Conservation (phyloP, 1,140 invertebrate genomes). For the Portunus trituberculatus region DNA sequence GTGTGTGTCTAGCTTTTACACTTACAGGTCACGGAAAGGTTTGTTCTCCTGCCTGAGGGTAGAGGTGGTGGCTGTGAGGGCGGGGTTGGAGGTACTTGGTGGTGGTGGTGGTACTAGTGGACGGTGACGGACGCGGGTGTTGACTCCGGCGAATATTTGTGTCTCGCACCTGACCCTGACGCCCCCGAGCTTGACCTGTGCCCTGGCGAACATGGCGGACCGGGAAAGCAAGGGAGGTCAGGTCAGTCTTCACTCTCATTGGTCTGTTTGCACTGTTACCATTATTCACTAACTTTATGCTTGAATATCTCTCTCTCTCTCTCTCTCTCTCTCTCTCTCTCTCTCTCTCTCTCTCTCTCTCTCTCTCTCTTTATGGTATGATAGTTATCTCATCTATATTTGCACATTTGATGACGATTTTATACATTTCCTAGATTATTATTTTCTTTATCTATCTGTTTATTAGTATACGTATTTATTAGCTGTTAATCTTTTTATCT, state of each 20-base stretch:
- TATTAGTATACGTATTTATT: no score
- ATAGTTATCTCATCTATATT: no score
- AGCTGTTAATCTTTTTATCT: no score
- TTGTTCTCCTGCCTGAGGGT: not conserved
- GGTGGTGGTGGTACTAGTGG: no score
- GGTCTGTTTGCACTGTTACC: not conserved
- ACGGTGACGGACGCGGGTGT: not conserved
- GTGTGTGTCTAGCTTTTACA: not conserved
- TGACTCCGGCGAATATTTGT: constrained; percentile 8
- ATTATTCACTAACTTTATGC: not conserved
- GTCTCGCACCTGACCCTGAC: not conserved
- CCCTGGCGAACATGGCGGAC: not conserved
- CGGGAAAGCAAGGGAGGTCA: not conserved
- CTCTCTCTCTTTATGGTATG: no score
- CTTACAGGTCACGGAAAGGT: not conserved
- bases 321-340: no score
- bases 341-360: no score
- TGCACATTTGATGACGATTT: no score
- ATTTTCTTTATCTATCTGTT: no score
- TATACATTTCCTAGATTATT: no score
- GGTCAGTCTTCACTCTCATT: not conserved
- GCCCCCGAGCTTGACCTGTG: not conserved
- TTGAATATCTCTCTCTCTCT: no score
- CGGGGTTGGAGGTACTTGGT: not conserved
- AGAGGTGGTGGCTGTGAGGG: not conserved